These are phyloP conservation scores for Trichoplusia ni DNA, from an alignment of 1,140 invertebrate genomes.

Conservation along the genomic window DNA sequence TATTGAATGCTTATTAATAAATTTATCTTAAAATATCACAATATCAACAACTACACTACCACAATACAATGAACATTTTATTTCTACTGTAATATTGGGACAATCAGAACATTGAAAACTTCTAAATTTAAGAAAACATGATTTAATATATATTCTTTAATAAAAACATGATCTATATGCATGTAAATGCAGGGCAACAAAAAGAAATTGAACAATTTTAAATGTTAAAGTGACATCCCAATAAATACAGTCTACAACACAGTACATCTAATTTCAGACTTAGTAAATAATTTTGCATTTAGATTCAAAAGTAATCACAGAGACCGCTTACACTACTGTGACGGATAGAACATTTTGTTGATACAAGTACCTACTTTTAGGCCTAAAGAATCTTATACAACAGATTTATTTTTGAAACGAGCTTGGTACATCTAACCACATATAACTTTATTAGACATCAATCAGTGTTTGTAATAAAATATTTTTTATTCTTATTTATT, in stretches of 20 bases:
- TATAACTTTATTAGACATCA: background rate
- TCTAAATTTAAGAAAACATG: background rate
- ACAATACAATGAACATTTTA: slow-evolving; percentile 34
- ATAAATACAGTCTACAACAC: slow-evolving; percentile 25
- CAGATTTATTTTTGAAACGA: slow-evolving; percentile 4
- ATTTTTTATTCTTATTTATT: slow-evolving; percentile 13
- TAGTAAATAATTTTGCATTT: slow-evolving; percentile 29
- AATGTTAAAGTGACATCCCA: slow-evolving; percentile 6
- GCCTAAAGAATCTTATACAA: slow-evolving; percentile 14
- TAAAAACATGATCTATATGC: too few species aligned
- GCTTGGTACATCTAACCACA: background rate
- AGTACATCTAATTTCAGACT: slow-evolving; percentile 22
- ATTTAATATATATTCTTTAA: background rate
- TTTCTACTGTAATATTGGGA: slow-evolving; percentile 21
- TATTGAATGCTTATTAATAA: slow-evolving; percentile 52
- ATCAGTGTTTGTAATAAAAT: slow-evolving; percentile 24
- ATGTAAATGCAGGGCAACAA: too few species aligned
- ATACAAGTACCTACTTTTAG: slow-evolving; percentile 17
- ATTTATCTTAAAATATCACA: slow-evolving; percentile 77
- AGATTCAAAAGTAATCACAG: slow-evolving; percentile 32
- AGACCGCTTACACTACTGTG: slow-evolving; percentile 5
- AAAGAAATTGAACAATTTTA: too few species aligned
- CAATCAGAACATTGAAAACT: background rate
- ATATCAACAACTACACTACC: slow-evolving; percentile 73
- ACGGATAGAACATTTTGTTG: slow-evolving; percentile 10